Evolutionary conservation across 1,140 invertebrate species (phyloP).

Genomic region (Eupeodes corollae): DNA sequence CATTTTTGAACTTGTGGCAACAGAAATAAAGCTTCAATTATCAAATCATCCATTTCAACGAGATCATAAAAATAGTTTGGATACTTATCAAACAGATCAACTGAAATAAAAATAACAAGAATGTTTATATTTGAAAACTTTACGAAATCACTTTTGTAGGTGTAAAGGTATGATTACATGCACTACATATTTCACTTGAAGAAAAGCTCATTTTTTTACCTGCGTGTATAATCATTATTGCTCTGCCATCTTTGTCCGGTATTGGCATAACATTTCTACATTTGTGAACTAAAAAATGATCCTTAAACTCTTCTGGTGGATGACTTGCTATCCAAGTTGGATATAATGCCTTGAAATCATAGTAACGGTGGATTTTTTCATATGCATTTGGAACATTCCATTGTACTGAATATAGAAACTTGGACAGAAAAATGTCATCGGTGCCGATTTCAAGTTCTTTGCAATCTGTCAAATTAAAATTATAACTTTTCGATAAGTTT

Average conservation of each 20-base stretch:
- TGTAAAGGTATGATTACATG: no score
- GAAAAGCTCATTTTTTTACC: background rate
- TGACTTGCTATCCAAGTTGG: slow-evolving; percentile 29
- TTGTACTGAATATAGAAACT: slow-evolving; percentile 20
- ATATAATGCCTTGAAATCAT: slow-evolving; percentile 26
- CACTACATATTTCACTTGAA: no score
- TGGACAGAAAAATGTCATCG: slow-evolving; percentile 25
- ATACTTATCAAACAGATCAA: slow-evolving; percentile 25
- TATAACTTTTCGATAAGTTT: no score
- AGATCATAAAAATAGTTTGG: slow-evolving; percentile 27
- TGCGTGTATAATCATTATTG: slow-evolving; percentile 19
- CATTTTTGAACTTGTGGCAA: slow-evolving; percentile 15
- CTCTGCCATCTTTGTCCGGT: slow-evolving; percentile 23
- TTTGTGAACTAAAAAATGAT: slow-evolving; percentile 18
- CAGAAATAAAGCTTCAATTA: slow-evolving; percentile 27
- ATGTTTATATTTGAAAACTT: background rate
- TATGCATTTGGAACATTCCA: slow-evolving; percentile 27
- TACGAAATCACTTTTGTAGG: background rate
- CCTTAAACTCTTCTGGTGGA: slow-evolving; percentile 18
- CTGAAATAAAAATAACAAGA: slow-evolving; percentile 9
- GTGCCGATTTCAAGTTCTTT: slow-evolving; percentile 21
- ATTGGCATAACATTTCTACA: slow-evolving; percentile 28
- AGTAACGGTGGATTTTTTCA: slow-evolving; percentile 25
- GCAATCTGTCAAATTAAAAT: slow-evolving; percentile 9
- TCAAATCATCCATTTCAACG: slow-evolving; percentile 32